Evolutionary conservation across 2,888 invertebrate genomes (phyloP).

Genomic region (Oconnorella tubifera): DNA sequence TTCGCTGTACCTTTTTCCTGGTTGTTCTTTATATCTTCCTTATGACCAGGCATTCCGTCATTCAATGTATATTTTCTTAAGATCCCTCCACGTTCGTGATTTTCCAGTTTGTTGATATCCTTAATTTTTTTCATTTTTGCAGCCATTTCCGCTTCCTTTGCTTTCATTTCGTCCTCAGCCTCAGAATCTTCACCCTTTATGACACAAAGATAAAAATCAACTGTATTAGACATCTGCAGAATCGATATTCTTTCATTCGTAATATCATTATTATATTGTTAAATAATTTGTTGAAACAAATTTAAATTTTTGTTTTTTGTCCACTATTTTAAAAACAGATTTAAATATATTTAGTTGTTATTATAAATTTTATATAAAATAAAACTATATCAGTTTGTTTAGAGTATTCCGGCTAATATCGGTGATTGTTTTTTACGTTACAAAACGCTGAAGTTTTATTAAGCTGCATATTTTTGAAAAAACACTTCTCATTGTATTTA

Average conservation of each 20-base stretch:
- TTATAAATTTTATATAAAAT: too few species aligned
- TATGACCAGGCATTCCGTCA: constrained; percentile 2
- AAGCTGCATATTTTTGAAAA: too few species aligned
- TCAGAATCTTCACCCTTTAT: constrained; percentile 18
- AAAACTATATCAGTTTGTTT: too few species aligned
- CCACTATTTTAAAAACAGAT: too few species aligned
- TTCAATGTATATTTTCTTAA: constrained; percentile 16
- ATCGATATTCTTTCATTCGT: too few species aligned
- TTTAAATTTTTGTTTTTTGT: neutral
- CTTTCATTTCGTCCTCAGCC: constrained; percentile 5
- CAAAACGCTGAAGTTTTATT: too few species aligned
- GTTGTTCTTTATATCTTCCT: constrained; percentile 34
- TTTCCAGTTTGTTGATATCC: constrained; percentile 46
- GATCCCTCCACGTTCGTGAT: constrained; percentile 13
- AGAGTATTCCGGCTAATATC: too few species aligned
- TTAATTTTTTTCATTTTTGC: constrained; percentile 40
- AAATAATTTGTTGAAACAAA: neutral
- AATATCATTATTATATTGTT: neutral
- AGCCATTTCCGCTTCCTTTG: constrained; percentile 38
- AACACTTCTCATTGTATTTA: too few species aligned
- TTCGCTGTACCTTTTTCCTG: constrained; percentile 37
- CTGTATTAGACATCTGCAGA: too few species aligned
- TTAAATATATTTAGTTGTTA: too few species aligned
- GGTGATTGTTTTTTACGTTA: too few species aligned
- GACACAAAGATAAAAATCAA: too few species aligned